Evolutionary conservation across 2,888 invertebrate species (phyloP), one percentile per base, ranked within the genome.

Genomic region (Yponomeuta malinellus): DNA sequence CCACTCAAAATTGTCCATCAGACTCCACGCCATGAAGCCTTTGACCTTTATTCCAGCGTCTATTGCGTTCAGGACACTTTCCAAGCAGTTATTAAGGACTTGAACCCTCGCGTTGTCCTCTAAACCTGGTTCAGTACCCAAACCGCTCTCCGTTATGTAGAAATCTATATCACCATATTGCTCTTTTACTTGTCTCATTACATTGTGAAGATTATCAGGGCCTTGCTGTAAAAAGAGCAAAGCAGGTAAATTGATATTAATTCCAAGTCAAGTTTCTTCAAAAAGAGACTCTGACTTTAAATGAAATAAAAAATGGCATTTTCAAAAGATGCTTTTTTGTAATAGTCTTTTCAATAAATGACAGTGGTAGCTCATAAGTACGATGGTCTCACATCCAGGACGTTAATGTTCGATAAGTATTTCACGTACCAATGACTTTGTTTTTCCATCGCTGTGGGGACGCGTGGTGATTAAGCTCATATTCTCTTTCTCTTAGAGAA

Each of bases 131-230:
- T 70, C 67, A 70, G 88, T 87, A 67, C 84, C 79, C 73, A 79
- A 82, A 6, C 93, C 93, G 74, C 92, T 93, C 78, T 94, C 94
- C 1, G 89, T 88, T 3, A 93, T 79, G 70, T 86, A 86, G 69
- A 93, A 83, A 72, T 86, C 76, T 4, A 90, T 87, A 78, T 93
- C 88, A 12, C 83, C 83, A 74, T 88, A 88, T 33, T 81, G 77
- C 1, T 78, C 73, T 72, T 82, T 82, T 48, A 90, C 74, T 73
- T 89, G 89, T 59, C 85, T 84, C 9, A 94, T 76, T 43, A 93
- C 71, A 73, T 90, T 88, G 69, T 85, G 76, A 67, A 94, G 83
- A 1, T 93, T 93, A 83, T 88, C 86, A 0, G 93, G 92, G 33
- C 87, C 85, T 48, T 86, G 82, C 84, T 76, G 71, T 15, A 10